phyloP scores from a whole-genome alignment of 2,797 vertebrate species.

The Chelmon rostratus region DNA sequence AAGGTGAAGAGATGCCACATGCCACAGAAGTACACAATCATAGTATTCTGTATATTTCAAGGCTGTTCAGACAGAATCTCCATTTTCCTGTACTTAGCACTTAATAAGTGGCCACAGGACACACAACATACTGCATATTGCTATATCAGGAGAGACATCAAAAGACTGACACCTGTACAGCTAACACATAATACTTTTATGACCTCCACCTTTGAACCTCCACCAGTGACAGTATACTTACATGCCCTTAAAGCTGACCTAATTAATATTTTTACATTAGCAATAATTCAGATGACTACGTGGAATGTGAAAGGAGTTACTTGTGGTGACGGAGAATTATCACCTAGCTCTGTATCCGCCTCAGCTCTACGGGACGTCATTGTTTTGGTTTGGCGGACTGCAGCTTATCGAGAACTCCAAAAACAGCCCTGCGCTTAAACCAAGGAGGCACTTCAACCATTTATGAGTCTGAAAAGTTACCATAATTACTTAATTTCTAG shows the following conservation, averaged over 20 bases:
- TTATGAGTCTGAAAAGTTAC: too few species aligned
- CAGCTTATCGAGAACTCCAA: too few species aligned
- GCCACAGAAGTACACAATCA: neutral
- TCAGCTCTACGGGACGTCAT: neutral
- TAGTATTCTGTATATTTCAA: neutral
- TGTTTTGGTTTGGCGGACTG: neutral
- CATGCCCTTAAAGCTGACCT: neutral
- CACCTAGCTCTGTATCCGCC: neutral
- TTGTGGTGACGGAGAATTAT: too few species aligned
- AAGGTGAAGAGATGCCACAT: slow-evolving; percentile 26
- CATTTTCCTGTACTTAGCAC: neutral
- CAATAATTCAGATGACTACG: neutral
- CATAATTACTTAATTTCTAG: too few species aligned
- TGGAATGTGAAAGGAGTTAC: neutral
- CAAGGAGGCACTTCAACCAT: too few species aligned
- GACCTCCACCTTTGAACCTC: neutral
- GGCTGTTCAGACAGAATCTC: neutral
- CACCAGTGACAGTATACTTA: neutral
- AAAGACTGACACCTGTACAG: neutral
- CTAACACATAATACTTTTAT: neutral
- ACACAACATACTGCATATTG: neutral
- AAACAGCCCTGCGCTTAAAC: neutral
- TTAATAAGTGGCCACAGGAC: neutral
- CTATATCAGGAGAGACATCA: neutral
- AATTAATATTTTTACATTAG: neutral